Evolutionary conservation across 2,888 invertebrate genomes (phyloP).

Genomic region (Drosophila differens): DNA sequence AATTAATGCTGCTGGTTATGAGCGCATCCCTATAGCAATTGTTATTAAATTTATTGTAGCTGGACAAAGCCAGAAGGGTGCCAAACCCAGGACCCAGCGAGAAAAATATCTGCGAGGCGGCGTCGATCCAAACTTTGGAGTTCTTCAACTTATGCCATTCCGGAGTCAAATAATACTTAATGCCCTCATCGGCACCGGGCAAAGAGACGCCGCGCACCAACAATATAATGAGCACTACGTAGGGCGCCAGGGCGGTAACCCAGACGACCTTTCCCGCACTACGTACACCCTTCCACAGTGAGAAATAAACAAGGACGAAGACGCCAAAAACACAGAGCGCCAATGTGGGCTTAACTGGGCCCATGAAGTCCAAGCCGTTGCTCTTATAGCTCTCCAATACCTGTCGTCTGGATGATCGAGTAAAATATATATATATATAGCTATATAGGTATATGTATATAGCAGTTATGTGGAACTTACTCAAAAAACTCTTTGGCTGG

Average conservation of each 20-base stretch:
- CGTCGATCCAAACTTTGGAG: slow-evolving; percentile 95
- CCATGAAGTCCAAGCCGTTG: slow-evolving; percentile 93
- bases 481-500: slow-evolving; percentile 96
- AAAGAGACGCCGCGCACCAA: slow-evolving; percentile 93
- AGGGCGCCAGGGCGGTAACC: slow-evolving; percentile 97
- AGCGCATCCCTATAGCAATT: slow-evolving; percentile 96
- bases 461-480: slow-evolving; percentile 86
- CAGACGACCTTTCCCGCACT: slow-evolving; percentile 98
- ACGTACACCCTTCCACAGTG: slow-evolving; percentile 97
- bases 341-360: slow-evolving; percentile 94
- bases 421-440: not conserved
- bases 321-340: slow-evolving; percentile 96
- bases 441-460: not conserved
- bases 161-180: slow-evolving; percentile 94
- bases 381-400: slow-evolving; percentile 94
- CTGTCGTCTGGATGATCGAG: slow-evolving; percentile 88
- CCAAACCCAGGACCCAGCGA: slow-evolving; percentile 97
- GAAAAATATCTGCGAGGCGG: slow-evolving; percentile 97
- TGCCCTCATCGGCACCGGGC: slow-evolving; percentile 94
- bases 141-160: slow-evolving; percentile 94
- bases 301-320: slow-evolving; percentile 97
- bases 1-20: slow-evolving; percentile 95
- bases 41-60: slow-evolving; percentile 97
- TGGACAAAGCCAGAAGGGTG: slow-evolving; percentile 94
- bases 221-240: slow-evolving; percentile 94